phyloP scores from a whole-genome alignment of 2,113 vertebrate genomes.

The Rousettus leschenaultii region DNA sequence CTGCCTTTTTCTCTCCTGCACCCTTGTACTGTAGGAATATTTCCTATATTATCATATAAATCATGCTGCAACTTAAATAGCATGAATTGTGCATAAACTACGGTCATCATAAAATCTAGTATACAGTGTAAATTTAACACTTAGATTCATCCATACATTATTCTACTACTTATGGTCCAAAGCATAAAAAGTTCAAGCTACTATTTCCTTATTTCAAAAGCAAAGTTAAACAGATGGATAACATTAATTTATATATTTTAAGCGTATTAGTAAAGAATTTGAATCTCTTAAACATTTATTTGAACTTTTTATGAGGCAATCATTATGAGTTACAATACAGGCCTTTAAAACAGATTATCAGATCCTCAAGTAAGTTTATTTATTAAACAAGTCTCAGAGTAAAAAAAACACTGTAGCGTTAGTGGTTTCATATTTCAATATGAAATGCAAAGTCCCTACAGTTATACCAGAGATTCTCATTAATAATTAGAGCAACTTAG shows the following conservation, averaged over 20 bases:
- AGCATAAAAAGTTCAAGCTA: not conserved
- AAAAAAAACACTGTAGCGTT: not conserved
- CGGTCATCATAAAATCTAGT: not conserved
- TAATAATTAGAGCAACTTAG: not conserved
- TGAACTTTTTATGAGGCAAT: not conserved
- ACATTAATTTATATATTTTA: not conserved
- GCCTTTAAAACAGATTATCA: not conserved
- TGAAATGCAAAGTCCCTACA: not conserved
- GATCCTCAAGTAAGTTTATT: not conserved
- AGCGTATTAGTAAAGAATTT: not conserved
- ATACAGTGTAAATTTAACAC: not conserved
- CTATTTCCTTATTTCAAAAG: not conserved
- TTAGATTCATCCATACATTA: not conserved
- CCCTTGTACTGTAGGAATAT: not conserved
- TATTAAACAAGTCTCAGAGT: not conserved
- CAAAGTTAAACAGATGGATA: not conserved
- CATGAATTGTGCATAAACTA: not conserved
- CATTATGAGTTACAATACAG: not conserved
- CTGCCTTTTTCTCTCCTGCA: not conserved
- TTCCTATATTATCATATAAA: not conserved
- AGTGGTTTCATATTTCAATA: not conserved
- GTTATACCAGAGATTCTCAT: not conserved
- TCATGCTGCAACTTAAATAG: not conserved
- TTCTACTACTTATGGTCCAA: not conserved
- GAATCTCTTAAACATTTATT: not conserved